These are phyloP conservation scores for Microtus montanus DNA, from an alignment of 2,113 vertebrate species.

Conservation along the genomic window DNA sequence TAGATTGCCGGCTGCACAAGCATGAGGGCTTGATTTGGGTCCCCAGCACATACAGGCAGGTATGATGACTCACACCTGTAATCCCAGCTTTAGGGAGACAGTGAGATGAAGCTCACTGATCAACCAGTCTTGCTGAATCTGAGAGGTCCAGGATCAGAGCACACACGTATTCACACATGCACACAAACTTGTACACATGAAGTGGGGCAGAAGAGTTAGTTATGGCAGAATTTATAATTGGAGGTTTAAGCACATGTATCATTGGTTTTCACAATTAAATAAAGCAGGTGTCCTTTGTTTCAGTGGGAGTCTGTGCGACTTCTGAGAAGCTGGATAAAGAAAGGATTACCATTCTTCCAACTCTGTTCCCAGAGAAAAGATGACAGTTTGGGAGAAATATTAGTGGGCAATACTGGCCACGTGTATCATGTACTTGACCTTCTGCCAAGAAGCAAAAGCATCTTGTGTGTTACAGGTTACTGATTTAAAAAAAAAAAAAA, in stretches of 20 bases:
- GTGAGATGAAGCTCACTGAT: neutral
- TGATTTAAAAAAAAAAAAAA: neutral
- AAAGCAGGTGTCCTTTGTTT: neutral
- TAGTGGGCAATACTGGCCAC: neutral
- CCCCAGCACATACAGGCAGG: neutral
- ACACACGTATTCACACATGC: neutral
- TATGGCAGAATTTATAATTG: neutral
- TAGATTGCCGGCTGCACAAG: neutral
- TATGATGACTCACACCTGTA: neutral
- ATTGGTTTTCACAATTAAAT: neutral
- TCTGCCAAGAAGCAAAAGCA: neutral
- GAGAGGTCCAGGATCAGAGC: too few species aligned
- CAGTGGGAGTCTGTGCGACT: neutral
- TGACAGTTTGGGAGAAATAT: neutral
- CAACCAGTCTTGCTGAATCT: neutral
- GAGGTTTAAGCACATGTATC: neutral
- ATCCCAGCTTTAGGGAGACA: neutral
- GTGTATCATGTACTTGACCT: neutral
- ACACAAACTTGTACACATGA: neutral
- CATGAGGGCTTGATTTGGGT: neutral
- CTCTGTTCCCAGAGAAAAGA: neutral
- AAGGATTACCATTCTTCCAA: neutral
- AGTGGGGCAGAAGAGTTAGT: neutral
- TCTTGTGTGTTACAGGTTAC: neutral
- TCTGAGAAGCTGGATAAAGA: slow-evolving; percentile 1